phyloP scores from a whole-genome alignment of 1,140 invertebrate species.

The Colletes gigas region DNA sequence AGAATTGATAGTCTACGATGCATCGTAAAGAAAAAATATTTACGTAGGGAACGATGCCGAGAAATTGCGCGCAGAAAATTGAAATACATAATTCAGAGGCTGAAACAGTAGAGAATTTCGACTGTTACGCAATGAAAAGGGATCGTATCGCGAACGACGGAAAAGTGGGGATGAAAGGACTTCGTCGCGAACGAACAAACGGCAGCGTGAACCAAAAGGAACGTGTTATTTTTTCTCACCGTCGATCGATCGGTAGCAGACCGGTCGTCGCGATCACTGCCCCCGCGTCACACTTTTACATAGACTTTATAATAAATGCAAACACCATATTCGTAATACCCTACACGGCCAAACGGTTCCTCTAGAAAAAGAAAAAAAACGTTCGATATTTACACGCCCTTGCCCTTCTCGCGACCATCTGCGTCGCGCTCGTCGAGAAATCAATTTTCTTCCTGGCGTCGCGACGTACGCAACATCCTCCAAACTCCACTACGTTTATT shows the following conservation, averaged over 20 bases:
- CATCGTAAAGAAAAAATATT: too few relatives aligned
- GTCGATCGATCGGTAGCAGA: background rate
- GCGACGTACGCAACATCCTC: constrained; percentile 2
- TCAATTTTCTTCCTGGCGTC: background rate
- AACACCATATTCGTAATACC: constrained; percentile 68
- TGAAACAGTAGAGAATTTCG: too few relatives aligned
- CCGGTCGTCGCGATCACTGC: background rate
- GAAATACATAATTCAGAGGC: too few relatives aligned
- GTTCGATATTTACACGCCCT: constrained; percentile 47
- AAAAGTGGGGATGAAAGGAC: background rate
- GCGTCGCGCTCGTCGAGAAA: background rate
- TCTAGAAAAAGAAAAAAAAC: constrained; percentile 8
- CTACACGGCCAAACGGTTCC: constrained; percentile 44
- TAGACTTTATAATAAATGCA: constrained; percentile 75
- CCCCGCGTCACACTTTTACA: constrained; percentile 56
- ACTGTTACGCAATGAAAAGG: too few relatives aligned
- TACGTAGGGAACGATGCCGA: too few relatives aligned
- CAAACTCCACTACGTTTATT: background rate
- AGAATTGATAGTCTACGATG: too few relatives aligned
- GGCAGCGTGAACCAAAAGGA: constrained; percentile 9
- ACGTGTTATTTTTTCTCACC: too few relatives aligned
- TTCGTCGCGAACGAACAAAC: constrained; percentile 7
- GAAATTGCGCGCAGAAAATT: too few relatives aligned
- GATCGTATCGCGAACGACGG: too few relatives aligned
- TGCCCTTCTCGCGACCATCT: too few relatives aligned